Base-by-base conservation (phyloP, 2,113 vertebrate genomes). In the Maccullochella peelii region DNA sequence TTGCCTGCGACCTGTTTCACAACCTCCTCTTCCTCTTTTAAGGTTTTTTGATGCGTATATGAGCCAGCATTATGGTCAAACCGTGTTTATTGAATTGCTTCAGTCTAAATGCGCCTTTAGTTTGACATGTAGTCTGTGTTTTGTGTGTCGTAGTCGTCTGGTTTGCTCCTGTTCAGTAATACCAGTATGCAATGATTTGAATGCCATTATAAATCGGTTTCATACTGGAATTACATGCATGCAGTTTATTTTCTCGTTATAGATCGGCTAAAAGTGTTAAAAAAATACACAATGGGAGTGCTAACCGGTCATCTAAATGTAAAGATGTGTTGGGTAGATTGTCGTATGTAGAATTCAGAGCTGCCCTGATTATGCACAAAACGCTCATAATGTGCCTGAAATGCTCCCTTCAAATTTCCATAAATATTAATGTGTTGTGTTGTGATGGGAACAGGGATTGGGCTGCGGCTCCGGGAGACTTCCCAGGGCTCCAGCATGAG, bases 401-500 rank as follows among this genome's bases (percentile, higher is more conserved):
- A 89, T 81, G 72, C 38, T 86, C 79, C 63, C 71, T 65, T 84
- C 50, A 87, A 85, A 84, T 91, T 81, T 58, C 70, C 82, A 94
- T 94, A 78, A 93, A 94, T 94, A 94, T 93, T 88, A 92, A 93
- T 91, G 86, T 76, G 76, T 81, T 82, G 77, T 78, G 87, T 82
- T 93, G 81, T 80, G 87, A 84, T 86, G 84, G 77, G 88, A 88
- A 81, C 55, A 5, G 59, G 44, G 83, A 86, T 12, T 20, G 61
- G 74, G 84, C 63, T 16, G 74, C 55, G 4, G 73, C 84, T 85
- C 21, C 1, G 0, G 72, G 73, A 90, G 88, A 79, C 72, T 77
- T 83, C 75, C 75, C 83, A 81, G 33, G 18, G 76, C 77, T 80
- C 42, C 42, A 50, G 73, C 23, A 9, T 23, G 49, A 73, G 67